Conservation (phyloP, 2,888 invertebrate species). For the Andrena bicolor region DNA sequence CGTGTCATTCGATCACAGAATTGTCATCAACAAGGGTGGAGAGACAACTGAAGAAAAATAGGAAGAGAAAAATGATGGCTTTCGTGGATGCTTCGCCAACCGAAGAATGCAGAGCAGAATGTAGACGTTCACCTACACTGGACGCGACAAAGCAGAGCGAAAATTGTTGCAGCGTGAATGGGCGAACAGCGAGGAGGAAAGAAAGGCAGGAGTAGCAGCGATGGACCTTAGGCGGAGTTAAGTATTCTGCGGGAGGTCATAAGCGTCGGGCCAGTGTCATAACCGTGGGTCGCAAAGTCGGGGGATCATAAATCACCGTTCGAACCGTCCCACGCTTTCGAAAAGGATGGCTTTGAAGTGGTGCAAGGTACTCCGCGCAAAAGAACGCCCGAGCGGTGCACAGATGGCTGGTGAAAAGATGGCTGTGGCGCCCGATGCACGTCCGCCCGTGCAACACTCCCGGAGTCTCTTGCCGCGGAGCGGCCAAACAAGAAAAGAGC, state of each 20-base stretch:
- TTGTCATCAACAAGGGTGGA: neutral
- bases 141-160: constrained; percentile 16
- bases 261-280: constrained; percentile 75
- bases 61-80: neutral
- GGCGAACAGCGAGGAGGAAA: neutral
- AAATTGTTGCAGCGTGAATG: constrained; percentile 20
- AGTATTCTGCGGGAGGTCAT: constrained; percentile 69
- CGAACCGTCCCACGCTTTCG: constrained; percentile 70
- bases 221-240: constrained; percentile 45
- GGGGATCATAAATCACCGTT: constrained; percentile 77
- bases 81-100: neutral
- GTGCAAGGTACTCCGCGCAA: constrained; percentile 32
- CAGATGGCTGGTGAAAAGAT: constrained; percentile 41
- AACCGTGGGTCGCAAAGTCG: constrained; percentile 76
- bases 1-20: neutral
- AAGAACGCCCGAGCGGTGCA: constrained; percentile 34
- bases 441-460: constrained; percentile 54
- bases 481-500: constrained; percentile 54
- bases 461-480: constrained; percentile 17
- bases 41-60: neutral
- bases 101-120: constrained; percentile 13
- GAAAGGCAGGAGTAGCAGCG: neutral
- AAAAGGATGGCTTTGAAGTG: constrained; percentile 53
- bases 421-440: constrained; percentile 44
- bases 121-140: neutral